Conservation (phyloP, 1,140 invertebrate genomes). For the Bilobella aurantiaca region DNA sequence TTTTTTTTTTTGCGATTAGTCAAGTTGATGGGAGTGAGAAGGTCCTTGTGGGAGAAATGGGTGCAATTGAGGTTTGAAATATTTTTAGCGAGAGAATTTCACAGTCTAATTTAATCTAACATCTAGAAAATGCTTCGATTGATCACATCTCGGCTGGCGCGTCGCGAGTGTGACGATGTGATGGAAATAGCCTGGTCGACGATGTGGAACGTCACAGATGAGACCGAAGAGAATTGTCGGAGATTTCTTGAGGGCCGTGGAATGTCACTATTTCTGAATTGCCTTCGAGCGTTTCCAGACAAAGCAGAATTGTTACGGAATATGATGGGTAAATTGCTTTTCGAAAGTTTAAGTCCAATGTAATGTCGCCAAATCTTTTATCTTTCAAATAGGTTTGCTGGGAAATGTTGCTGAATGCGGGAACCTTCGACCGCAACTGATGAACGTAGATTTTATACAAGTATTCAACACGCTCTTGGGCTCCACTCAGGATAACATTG, state of each 20-base stretch:
- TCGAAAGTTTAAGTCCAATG: slow-evolving; percentile 37
- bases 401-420: slow-evolving; percentile 94
- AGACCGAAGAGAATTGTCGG: slow-evolving; percentile 83
- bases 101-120: slow-evolving; percentile 30
- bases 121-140: slow-evolving; percentile 73
- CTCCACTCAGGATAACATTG: slow-evolving; percentile 82
- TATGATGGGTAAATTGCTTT: slow-evolving; percentile 64
- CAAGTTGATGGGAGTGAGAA: slow-evolving; percentile 90
- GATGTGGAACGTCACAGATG: slow-evolving; percentile 83
- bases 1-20: slow-evolving; percentile 14
- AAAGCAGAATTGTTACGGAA: slow-evolving; percentile 81
- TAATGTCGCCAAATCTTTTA: neutral
- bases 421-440: slow-evolving; percentile 66
- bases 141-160: slow-evolving; percentile 62
- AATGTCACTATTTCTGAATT: slow-evolving; percentile 75
- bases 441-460: slow-evolving; percentile 69
- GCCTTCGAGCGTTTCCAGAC: slow-evolving; percentile 68
- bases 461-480: slow-evolving; percentile 77
- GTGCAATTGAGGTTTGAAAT: slow-evolving; percentile 74
- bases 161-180: slow-evolving; percentile 77
- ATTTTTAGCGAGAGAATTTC: slow-evolving; percentile 19
- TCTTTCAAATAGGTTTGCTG: slow-evolving; percentile 48
- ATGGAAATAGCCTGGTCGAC: slow-evolving; percentile 96
- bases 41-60: slow-evolving; percentile 73
- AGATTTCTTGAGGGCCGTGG: slow-evolving; percentile 74